Evolutionary conservation across 2,797 vertebrate genomes (phyloP), one percentile per base, ranked within the genome.

Genomic region (Falco berigora): DNA sequence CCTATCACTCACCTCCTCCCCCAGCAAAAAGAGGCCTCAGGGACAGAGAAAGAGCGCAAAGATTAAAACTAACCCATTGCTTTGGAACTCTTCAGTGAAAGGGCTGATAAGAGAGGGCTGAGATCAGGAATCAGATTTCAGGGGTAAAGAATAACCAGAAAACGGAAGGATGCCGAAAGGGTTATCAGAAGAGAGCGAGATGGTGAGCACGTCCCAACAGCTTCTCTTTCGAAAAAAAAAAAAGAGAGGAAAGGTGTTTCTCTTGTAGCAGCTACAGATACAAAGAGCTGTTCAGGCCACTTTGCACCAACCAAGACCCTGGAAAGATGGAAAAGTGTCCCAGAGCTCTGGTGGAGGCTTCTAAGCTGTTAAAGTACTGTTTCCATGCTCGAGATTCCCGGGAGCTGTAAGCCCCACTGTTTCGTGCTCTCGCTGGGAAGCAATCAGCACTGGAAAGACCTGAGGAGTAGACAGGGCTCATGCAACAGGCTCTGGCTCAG

Each of bases 111-210:
- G 86, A 87, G 71, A 76, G n/a, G 58, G 46, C 93, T 89, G 74
- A 96, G 94, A 96, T 93, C 32, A 28, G 94, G 95, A 71, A 62
- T 97, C 92, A 91, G 93, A 86, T 97, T 96, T 95, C 96, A 95
- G 93, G 83, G 81, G 80, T 86, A 71, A 96, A 92, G 90, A 92
- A 83, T 87, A 94, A 95, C 93, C 81, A 96, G 88, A 92, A 92
- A 92, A 92, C 24, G 64, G 93, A 96, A 96, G 83, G 93, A 94
- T 90, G 79, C 92, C 3, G 10, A 96, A 82, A 94, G 83, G 93
- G 81, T 87, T 91, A 92, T 96, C 88, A 77, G 93, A 76, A 90
- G 83, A 73, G 40, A 80, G 71, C 0, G 12, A 92, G 96, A 66
- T 95, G 88, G 56, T 44, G 46, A 93, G 83, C 94, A 96, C 24